Percentiles rank a stretch among this genome's conserved stretches.
Evolutionary conservation across 35 echinoderm and acorn worm species (phyloP).

Genomic region (Apostichopus californicus): DNA sequence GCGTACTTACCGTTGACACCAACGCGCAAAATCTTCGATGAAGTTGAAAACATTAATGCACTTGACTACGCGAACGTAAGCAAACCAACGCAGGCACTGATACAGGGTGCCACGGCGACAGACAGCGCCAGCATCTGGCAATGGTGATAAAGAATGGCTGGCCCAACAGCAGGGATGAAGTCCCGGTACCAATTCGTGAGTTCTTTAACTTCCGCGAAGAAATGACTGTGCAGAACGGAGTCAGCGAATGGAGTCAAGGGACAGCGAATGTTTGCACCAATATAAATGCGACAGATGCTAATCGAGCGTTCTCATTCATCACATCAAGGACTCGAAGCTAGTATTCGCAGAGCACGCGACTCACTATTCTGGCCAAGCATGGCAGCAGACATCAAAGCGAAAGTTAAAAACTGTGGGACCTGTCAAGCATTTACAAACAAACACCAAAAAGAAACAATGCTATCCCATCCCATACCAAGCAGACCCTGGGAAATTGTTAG

Average conservation of each 20-base stretch:
- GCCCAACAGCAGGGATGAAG: too few species aligned
- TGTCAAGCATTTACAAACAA: constrained; percentile 56
- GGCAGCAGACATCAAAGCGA: neutral
- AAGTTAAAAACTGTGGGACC: constrained; percentile 43
- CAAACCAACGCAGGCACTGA: neutral
- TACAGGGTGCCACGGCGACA: neutral
- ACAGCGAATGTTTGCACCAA: too few species aligned
- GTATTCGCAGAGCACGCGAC: too few species aligned
- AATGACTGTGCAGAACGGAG: constrained; percentile 28
- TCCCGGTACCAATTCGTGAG: constrained; percentile 28
- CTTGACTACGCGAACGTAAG: constrained; percentile 52
- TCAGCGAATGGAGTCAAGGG: too few species aligned
- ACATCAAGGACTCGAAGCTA: too few species aligned
- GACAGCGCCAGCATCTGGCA: neutral
- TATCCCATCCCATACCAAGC: constrained; percentile 50
- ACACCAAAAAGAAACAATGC: constrained; percentile 68
- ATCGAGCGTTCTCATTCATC: neutral
- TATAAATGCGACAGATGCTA: constrained; percentile 25
- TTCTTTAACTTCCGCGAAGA: constrained; percentile 63
- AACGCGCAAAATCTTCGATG: constrained; percentile 20
- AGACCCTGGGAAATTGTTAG: constrained; percentile 57
- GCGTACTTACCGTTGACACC: too few species aligned
- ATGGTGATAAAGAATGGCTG: constrained; percentile 1
- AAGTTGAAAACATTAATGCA: constrained; percentile 58
- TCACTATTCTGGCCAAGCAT: too few species aligned